phyloP scores from a whole-genome alignment of 2,797 vertebrate species.

The Choloepus didactylus region DNA sequence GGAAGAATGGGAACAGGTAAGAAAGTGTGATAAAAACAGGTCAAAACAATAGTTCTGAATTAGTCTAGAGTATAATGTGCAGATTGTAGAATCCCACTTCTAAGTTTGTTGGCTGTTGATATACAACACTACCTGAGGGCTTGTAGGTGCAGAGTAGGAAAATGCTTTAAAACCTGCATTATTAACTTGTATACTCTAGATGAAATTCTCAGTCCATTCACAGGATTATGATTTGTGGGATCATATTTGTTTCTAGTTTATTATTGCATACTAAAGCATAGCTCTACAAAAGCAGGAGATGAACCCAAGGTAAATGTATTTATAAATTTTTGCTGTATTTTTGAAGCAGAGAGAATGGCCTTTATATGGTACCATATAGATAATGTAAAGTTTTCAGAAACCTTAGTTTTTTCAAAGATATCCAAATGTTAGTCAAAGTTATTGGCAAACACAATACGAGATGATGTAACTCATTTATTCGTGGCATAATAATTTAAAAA shows the following conservation, averaged over 20 bases:
- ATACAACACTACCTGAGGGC: not conserved
- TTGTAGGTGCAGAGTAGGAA: not conserved
- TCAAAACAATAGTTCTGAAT: not conserved
- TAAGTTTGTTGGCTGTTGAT: not conserved
- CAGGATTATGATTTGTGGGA: not conserved
- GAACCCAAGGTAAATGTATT: not conserved
- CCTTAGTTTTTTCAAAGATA: not conserved
- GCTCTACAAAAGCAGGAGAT: not conserved
- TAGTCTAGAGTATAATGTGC: not conserved
- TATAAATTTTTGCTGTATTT: not conserved
- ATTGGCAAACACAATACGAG: not conserved
- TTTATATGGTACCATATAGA: not conserved
- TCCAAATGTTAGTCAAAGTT: not conserved
- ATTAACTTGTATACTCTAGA: not conserved
- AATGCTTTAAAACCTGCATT: not conserved
- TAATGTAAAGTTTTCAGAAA: slow-evolving; percentile 25
- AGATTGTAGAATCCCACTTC: not conserved
- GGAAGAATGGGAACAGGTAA: not conserved
- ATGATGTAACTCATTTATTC: not conserved
- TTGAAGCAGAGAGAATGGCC: not conserved
- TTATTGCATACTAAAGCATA: not conserved
- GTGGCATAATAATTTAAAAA: slow-evolving; percentile 6
- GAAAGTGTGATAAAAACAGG: not conserved
- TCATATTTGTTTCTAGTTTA: not conserved
- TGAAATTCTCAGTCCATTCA: not conserved